Evolutionary conservation across 2,113 vertebrate species (phyloP).

Genomic region (Semnopithecus entellus): DNA sequence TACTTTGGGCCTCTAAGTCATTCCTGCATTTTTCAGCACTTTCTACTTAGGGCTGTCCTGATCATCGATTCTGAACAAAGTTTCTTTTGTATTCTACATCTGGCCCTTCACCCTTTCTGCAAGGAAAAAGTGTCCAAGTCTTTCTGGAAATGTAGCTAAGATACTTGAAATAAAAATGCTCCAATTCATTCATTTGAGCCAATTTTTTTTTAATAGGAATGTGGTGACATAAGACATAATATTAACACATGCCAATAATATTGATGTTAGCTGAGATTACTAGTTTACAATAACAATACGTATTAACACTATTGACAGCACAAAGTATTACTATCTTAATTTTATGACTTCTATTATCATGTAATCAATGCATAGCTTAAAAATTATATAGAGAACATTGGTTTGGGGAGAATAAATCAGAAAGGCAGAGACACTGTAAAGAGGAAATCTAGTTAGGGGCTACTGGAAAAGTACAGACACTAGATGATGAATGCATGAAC

Average conservation of each 20-base stretch:
- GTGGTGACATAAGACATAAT: background rate
- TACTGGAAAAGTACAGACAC: background rate
- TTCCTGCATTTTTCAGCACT: background rate
- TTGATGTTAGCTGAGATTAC: background rate
- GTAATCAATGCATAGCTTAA: background rate
- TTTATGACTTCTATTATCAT: background rate
- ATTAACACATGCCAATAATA: background rate
- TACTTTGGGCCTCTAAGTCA: background rate
- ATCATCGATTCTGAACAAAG: constrained; percentile 28
- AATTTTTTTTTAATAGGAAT: background rate
- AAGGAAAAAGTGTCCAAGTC: background rate
- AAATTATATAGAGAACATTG: background rate
- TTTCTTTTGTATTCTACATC: constrained; percentile 11
- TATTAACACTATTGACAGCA: background rate
- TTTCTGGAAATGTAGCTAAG: constrained; percentile 48
- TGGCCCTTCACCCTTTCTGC: background rate
- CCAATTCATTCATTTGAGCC: background rate
- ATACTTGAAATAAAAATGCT: background rate
- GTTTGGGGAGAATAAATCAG: background rate
- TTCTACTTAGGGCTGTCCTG: constrained; percentile 4
- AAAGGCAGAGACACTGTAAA: background rate
- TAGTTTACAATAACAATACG: background rate
- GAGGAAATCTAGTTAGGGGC: background rate
- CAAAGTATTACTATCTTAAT: background rate
- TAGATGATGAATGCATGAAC: background rate